Evolutionary conservation across 64 coral and sea anemone species (phyloP).

Genomic region (Acropora yongei): DNA sequence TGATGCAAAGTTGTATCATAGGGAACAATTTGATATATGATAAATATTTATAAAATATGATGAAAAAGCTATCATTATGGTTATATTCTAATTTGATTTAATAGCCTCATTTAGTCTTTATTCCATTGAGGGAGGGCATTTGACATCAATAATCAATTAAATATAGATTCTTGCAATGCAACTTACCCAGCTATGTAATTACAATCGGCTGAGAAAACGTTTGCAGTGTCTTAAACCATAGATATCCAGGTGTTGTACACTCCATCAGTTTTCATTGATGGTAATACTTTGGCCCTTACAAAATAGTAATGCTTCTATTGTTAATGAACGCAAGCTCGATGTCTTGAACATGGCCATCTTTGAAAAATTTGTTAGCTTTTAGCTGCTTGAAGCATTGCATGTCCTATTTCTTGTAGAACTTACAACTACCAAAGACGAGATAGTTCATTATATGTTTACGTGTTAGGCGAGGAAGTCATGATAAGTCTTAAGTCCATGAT

Average conservation of each 20-base stretch:
- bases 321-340: background rate
- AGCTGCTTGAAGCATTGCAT: background rate
- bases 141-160: no score
- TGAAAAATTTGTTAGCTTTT: slow-evolving; percentile 11
- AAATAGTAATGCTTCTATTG: background rate
- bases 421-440: slow-evolving; percentile 7
- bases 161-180: no score
- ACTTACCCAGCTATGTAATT: background rate
- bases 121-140: no score
- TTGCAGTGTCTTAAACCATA: slow-evolving; percentile 4
- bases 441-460: slow-evolving; percentile 15
- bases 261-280: background rate
- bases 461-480: slow-evolving; percentile 11
- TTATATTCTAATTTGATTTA: no score
- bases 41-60: no score
- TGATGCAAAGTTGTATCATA: no score
- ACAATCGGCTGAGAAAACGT: slow-evolving; percentile 3
- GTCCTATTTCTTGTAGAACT: background rate
- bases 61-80: no score
- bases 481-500: slow-evolving; percentile 4
- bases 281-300: background rate
- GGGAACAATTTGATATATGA: no score
- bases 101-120: no score
- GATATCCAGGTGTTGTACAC: slow-evolving; percentile 29
- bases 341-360: slow-evolving; percentile 11